A percentile compares a stretch with the other conserved stretches of the same genome.
phyloP scores from a whole-genome alignment of 92 coral and sea anemone species.

The Actinostola sp. region DNA sequence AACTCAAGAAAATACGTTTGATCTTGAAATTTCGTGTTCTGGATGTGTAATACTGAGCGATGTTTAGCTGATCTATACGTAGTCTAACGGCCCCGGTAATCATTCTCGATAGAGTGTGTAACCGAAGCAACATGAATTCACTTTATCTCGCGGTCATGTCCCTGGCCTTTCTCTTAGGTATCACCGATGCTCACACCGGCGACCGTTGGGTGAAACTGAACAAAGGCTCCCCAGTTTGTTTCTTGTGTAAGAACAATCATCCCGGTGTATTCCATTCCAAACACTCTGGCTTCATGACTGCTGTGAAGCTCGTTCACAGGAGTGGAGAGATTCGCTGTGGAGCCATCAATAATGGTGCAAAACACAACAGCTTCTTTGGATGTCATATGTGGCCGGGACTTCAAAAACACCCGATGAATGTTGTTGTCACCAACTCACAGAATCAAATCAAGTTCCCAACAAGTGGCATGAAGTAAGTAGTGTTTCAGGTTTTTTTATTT shows the following conservation, averaged over 20 bases:
- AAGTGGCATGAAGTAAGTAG: constrained; percentile 4
- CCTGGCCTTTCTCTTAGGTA: background rate
- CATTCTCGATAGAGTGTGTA: too few relatives aligned
- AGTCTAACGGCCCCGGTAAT: too few relatives aligned
- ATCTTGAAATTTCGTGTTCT: too few relatives aligned
- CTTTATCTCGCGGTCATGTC: background rate
- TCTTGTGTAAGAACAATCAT: constrained; percentile 19
- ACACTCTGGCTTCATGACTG: constrained; percentile 18
- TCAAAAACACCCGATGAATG: constrained; percentile 15
- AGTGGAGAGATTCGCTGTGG: constrained; percentile 38
- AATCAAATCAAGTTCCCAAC: constrained; percentile 31
- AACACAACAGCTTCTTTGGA: constrained; percentile 33
- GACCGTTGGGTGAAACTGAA: constrained; percentile 29
- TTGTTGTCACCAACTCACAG: constrained; percentile 21
- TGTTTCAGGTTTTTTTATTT: too few relatives aligned
- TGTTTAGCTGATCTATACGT: too few relatives aligned
- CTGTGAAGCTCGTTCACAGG: constrained; percentile 33
- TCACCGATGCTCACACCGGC: background rate
- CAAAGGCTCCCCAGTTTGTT: constrained; percentile 17
- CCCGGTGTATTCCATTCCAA: constrained; percentile 19
- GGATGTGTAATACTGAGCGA: too few relatives aligned
- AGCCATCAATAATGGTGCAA: background rate
- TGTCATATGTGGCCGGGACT: constrained; percentile 31
- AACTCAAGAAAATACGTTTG: too few relatives aligned
- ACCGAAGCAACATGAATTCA: too few relatives aligned